Evolutionary conservation across 2,113 vertebrate genomes (phyloP).

Genomic region (Eolophus roseicapilla): DNA sequence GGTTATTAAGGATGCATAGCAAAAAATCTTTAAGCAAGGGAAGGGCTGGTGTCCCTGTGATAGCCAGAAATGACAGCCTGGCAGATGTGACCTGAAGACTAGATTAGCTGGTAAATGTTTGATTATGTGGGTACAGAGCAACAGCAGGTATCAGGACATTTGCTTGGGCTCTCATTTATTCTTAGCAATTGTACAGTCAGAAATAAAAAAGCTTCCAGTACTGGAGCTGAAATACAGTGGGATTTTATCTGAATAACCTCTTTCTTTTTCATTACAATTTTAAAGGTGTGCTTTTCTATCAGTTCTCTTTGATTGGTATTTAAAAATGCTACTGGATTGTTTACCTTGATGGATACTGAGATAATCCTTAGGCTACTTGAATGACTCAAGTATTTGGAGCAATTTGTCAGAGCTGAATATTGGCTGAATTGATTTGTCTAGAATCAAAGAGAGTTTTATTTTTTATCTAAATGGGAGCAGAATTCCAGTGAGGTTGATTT

Average conservation of each 20-base stretch:
- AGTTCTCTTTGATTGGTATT: not conserved
- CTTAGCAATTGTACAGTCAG: not conserved
- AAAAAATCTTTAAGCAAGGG: not conserved
- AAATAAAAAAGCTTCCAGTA: not conserved
- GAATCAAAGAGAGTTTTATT: not conserved
- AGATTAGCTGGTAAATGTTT: not conserved
- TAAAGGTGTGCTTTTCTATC: not conserved
- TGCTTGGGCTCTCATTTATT: not conserved
- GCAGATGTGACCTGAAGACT: not conserved
- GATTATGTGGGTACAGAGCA: rapidly evolving
- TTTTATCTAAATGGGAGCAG: not conserved
- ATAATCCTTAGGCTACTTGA: not conserved
- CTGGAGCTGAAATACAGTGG: not conserved
- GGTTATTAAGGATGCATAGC: not conserved
- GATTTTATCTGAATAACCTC: not conserved
- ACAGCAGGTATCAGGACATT: not conserved
- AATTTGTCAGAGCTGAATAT: not conserved
- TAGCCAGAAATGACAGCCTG: not conserved
- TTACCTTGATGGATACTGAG: not conserved
- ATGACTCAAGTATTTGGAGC: not conserved
- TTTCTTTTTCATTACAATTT: not conserved
- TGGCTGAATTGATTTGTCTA: not conserved
- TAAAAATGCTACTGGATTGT: not conserved
- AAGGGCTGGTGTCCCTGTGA: not conserved
- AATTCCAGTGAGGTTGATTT: not conserved